These are phyloP conservation scores for Dolichotis patagonum DNA, from an alignment of 2,113 vertebrate species.

Conservation along the genomic window DNA sequence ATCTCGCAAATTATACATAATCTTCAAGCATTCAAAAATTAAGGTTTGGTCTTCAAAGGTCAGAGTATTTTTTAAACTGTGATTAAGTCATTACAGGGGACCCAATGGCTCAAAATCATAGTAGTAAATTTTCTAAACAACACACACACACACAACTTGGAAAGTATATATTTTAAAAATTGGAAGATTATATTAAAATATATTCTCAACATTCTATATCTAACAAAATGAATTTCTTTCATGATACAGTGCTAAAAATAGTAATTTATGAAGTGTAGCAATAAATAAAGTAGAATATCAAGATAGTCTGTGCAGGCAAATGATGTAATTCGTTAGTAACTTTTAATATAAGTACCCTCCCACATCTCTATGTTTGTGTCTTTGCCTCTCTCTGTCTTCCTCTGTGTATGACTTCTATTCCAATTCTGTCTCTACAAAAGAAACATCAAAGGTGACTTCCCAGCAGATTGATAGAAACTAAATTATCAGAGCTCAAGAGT, in stretches of 20 bases:
- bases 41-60: neutral
- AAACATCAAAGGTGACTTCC: neutral
- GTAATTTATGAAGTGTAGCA: conserved; percentile 15
- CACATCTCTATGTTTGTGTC: too few species aligned
- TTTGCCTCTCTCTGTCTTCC: neutral
- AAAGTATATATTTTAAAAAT: neutral
- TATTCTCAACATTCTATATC: neutral
- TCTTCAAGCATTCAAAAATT: neutral
- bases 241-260: conserved; percentile 3
- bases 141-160: neutral
- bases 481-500: neutral
- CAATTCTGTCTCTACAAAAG: neutral
- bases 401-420: neutral
- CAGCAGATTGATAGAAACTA: neutral
- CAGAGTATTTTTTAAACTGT: neutral
- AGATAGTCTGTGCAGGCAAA: neutral
- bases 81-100: neutral
- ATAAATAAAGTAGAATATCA: neutral
- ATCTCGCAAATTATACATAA: conserved; percentile 1
- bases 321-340: neutral
- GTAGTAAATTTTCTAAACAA: neutral
- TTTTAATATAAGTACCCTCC: neutral
- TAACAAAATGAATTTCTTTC: neutral
- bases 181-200: neutral
- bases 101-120: neutral